Base-by-base conservation (phyloP, 2,113 vertebrate species). In the Phylloscopus whistleri region DNA sequence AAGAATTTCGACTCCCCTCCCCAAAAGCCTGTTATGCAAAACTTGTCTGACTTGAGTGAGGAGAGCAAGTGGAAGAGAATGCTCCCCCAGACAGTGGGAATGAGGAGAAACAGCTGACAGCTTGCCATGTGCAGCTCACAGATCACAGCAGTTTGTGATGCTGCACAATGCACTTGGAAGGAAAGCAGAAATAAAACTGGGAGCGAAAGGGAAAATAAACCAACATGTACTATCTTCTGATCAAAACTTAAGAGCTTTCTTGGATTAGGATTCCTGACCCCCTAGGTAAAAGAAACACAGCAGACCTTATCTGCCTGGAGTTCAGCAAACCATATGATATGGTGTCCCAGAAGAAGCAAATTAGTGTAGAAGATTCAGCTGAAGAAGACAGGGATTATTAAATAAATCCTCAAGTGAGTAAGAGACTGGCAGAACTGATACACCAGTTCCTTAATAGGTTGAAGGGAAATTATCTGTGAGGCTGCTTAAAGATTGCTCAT, bases 51-150 rank as follows among this genome's bases (percentile, higher is more conserved):
- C 64, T 94, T 84, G 68, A 81, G 49, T 69, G 78, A 85, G 93
- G 87, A 95, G 87, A 80, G 51, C 84, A 90, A 93, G 93, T 93
- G 91, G 64, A 89, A 94, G 86, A 90, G 73, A 88, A 77, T 51
- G 72, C 52, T 94, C 11, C 24, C 35, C 33, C 46, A 41, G 84
- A 66, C 63, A 86, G 72, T 48, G 84, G 87, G 82, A 80, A 79
- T 70, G 59, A 85, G 68, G 66, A 87, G 66, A n/a, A 87, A 85
- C 89, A 95, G 89, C 89, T 95, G 94, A 91, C 46, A 88, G 78
- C 52, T 93, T 89, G 59, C 62, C 77, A 31, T 35, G 59, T 83
- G 69, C 82, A 85, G 87, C 89, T 80, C 56, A 20, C 59, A 60
- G 62, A 73, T 76, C 86, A 78, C 76, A 78, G 86, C 80, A 84